phyloP scores from a whole-genome alignment of 2,113 vertebrate species.

The Cinclus mexicanus region DNA sequence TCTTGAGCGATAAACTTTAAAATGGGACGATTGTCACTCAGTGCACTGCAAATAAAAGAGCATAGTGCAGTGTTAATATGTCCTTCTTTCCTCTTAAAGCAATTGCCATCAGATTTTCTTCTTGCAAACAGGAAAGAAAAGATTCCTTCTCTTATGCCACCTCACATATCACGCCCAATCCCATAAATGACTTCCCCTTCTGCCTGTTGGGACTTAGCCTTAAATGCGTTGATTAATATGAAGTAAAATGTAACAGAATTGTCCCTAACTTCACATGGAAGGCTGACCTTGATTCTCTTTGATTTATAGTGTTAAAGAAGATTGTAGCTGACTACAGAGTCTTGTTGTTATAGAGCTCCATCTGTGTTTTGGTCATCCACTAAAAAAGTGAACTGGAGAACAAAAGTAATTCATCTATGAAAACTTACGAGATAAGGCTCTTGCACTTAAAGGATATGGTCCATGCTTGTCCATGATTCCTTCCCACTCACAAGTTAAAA shows the following conservation, averaged over 20 bases:
- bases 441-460: neutral
- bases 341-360: neutral
- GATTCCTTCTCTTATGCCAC: conserved; percentile 36
- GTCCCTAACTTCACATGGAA: neutral
- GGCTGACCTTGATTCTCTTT: neutral
- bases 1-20: conserved; percentile 13
- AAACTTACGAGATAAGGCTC: neutral
- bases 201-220: conserved; percentile 35
- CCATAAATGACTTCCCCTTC: conserved; percentile 54
- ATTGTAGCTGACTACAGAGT: neutral
- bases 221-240: conserved; percentile 46
- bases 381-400: neutral
- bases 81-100: neutral
- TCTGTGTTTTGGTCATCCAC: neutral
- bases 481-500: neutral
- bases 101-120: neutral
- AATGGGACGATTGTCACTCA: neutral
- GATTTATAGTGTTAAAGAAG: neutral
- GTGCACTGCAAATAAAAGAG: neutral
- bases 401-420: neutral
- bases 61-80: neutral
- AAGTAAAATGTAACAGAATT: conserved; percentile 30
- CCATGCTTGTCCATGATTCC: neutral
- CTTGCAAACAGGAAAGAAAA: conserved; percentile 37
- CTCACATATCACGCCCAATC: conserved; percentile 31